phyloP scores from a whole-genome alignment of 1,140 invertebrate species.

The Drosophila repletoides region DNA sequence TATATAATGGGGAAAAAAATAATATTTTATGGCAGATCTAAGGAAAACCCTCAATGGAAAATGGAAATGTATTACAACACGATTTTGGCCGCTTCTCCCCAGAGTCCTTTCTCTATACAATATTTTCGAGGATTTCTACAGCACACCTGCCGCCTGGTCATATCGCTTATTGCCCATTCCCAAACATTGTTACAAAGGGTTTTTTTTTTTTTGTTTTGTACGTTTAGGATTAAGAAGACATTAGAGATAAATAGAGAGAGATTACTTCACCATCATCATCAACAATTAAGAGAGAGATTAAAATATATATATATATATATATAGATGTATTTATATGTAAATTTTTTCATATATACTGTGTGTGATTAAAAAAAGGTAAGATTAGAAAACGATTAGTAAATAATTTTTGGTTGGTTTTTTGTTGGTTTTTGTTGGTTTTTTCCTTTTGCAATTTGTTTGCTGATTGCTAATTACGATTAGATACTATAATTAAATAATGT shows the following conservation, averaged over 20 bases:
- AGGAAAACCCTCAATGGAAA: constrained; percentile 56
- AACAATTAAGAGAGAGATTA: constrained; percentile 78
- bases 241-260: constrained; percentile 82
- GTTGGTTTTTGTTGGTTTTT: constrained; percentile 28
- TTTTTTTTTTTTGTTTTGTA: constrained; percentile 35
- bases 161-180: constrained; percentile 87
- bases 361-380: constrained; percentile 76
- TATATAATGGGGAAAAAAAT: neutral
- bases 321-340: constrained; percentile 49
- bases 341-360: constrained; percentile 62
- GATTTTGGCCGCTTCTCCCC: constrained; percentile 82
- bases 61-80: constrained; percentile 83
- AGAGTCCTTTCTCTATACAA: constrained; percentile 76
- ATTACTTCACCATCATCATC: constrained; percentile 83
- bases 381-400: constrained; percentile 79
- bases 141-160: constrained; percentile 85
- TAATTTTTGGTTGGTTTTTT: constrained; percentile 59
- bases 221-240: constrained; percentile 80
- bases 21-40: neutral
- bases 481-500: constrained; percentile 8
- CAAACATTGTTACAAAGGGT: constrained; percentile 77
- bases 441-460: constrained; percentile 38
- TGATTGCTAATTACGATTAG: constrained; percentile 17
- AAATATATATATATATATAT: constrained; percentile 43
- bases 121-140: constrained; percentile 83